Evolutionary conservation across 1,140 invertebrate genomes (phyloP).

Genomic region (Chironomus striatipennis): DNA sequence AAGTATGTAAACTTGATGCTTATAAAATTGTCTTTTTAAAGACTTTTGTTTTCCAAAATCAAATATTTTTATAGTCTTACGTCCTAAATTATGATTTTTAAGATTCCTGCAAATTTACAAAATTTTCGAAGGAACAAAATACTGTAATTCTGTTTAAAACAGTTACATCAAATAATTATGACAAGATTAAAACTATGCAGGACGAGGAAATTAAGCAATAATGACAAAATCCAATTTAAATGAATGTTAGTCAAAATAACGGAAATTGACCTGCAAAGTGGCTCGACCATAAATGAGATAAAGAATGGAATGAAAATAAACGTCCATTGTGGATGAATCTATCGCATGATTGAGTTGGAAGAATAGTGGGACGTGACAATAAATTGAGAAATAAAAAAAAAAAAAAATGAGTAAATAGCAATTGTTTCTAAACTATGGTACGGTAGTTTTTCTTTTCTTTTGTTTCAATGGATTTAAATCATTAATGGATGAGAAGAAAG

Average conservation of each 20-base stretch:
- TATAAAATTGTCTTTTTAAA: too few relatives aligned
- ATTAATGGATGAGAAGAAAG: background rate
- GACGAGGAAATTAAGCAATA: too few relatives aligned
- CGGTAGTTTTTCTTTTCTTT: background rate
- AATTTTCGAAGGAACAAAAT: too few relatives aligned
- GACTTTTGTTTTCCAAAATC: too few relatives aligned
- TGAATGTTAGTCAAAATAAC: background rate
- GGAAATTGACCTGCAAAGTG: background rate
- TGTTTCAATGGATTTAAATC: background rate
- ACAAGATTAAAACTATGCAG: too few relatives aligned
- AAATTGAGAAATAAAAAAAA: constrained; percentile 6
- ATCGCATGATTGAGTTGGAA: background rate
- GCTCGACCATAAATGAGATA: too few relatives aligned
- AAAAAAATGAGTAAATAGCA: background rate
- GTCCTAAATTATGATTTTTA: too few relatives aligned
- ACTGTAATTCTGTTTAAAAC: too few relatives aligned
- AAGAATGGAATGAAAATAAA: background rate
- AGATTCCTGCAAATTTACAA: too few relatives aligned
- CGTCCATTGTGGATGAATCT: background rate
- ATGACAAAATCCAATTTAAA: background rate
- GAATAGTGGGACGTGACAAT: constrained; percentile 20
- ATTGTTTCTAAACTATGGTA: background rate
- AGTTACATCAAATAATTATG: too few relatives aligned
- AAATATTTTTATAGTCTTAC: too few relatives aligned
- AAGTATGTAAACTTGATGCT: too few relatives aligned